Base-by-base conservation (phyloP, 2,113 vertebrate species). In the Sinocyclocheilus grahami region DNA sequence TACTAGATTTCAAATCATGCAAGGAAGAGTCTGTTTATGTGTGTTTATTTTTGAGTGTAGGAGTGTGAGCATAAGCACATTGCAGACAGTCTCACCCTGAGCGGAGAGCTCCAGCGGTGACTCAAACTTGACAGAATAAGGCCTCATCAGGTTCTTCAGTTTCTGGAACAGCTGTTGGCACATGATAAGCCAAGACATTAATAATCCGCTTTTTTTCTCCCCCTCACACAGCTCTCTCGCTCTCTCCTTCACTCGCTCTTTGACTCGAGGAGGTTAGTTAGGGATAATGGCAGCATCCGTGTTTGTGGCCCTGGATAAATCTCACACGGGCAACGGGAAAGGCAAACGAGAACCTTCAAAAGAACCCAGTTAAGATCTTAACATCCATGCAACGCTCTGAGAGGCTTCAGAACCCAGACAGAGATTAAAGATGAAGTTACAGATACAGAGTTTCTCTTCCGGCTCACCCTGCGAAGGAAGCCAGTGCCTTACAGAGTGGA, bases 31-130 rank as follows among this genome's bases (percentile, higher is more conserved):
- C 65, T 86, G 42, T 86, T 24, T 65, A 65, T 79, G 51, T 58
- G 22, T 72, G 82, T 46, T 22, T 83, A 69, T 82, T 13, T 67
- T 13, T 67, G 48, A 69, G 39, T 86, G 78, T 42, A 46, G 60
- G 71, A 79, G 58, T 27, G 10, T 53, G 60, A 37, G 5, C 69
- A 58, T 63, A n/a, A 86, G 46, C 4, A 53, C 48, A 78, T 62
- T 22, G 80, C 81, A 46, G 33, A 39, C 60, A 18, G 37, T 82
- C 91, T 93, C 93, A 99, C 98, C 98, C 96, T 99, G 98, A 84
- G 97, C 97, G n/a, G 97, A 99, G 86, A 99, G 95, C 94, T 99
- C 98, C 93, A 99, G 96, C 14, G 98, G 98, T 53, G 98, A 99
- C 94, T 98, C 96, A 8, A 99, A 99, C 90, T 95, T 95, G 63